Percentiles rank a stretch among this genome's conserved stretches.
Evolutionary conservation across 2,888 invertebrate species (phyloP).

Genomic region (Tinea trinotella): DNA sequence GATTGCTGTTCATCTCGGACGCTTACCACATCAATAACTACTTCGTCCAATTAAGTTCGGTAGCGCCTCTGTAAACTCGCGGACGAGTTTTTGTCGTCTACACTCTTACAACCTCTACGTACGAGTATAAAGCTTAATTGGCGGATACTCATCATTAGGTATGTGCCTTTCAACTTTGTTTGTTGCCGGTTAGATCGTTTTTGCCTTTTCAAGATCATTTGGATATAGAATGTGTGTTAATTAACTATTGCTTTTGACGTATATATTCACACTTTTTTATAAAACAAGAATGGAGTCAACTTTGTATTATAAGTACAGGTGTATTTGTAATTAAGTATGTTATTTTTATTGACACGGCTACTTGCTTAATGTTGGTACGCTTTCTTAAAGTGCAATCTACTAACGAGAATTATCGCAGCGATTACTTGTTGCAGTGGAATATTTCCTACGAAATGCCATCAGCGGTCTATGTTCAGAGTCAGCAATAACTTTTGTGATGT

Average conservation of each 20-base stretch:
- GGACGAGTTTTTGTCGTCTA: slow-evolving; percentile 56
- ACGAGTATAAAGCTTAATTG: slow-evolving; percentile 49
- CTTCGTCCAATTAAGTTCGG: slow-evolving; percentile 62
- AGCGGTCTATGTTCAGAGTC: slow-evolving; percentile 16
- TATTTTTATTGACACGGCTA: not conserved
- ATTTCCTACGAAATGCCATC: slow-evolving; percentile 18
- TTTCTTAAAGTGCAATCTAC: slow-evolving; percentile 11
- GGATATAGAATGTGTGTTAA: slow-evolving; percentile 5
- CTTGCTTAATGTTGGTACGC: not conserved
- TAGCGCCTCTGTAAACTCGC: slow-evolving; percentile 54
- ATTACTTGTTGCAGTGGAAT: slow-evolving; percentile 29
- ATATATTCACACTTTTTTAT: not conserved
- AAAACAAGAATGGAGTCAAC: not conserved
- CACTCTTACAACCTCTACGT: slow-evolving; percentile 19
- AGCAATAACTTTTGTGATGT: slow-evolving; percentile 21
- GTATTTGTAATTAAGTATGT: not conserved
- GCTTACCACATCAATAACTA: slow-evolving; percentile 44
- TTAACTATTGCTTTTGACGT: not conserved
- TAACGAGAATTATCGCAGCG: slow-evolving; percentile 28
- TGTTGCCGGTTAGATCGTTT: slow-evolving; percentile 33
- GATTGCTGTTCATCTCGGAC: slow-evolving; percentile 24
- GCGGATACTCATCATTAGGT: slow-evolving; percentile 62
- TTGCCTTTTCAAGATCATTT: slow-evolving; percentile 24
- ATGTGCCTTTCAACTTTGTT: slow-evolving; percentile 36
- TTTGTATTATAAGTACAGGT: slow-evolving; percentile 6